Evolutionary conservation across 1,140 invertebrate species (phyloP).

Genomic region (Ruditapes philippinarum): DNA sequence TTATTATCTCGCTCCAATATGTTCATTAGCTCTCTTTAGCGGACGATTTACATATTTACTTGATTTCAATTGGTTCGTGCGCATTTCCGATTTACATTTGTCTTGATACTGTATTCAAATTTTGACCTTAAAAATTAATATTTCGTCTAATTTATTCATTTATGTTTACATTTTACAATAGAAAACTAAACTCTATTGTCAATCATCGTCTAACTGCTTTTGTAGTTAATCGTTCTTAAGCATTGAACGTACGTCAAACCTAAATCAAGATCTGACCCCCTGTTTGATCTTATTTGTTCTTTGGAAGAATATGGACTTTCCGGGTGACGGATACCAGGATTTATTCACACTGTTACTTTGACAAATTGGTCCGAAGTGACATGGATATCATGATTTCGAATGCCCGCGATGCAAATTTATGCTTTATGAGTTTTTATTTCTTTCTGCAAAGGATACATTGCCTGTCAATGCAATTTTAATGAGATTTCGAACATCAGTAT

Average conservation of each 20-base stretch:
- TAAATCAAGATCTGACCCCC: background rate
- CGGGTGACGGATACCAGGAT: constrained; percentile 16
- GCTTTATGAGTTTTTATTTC: constrained; percentile 25
- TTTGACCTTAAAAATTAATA: constrained; percentile 60
- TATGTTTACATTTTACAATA: constrained; percentile 48
- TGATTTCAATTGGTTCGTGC: constrained; percentile 23
- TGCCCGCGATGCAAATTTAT: constrained; percentile 22
- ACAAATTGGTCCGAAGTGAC: constrained; percentile 30
- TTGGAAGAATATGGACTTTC: constrained; percentile 63
- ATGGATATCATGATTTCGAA: constrained; percentile 22
- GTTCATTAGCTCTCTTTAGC: background rate
- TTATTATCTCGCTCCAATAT: constrained; percentile 18
- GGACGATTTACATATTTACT: constrained; percentile 38
- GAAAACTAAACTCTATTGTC: constrained; percentile 39
- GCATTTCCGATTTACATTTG: constrained; percentile 58
- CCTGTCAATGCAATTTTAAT: constrained; percentile 45
- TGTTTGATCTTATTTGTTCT: constrained; percentile 60
- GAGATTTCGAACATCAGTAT: constrained; percentile 40
- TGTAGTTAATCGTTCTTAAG: constrained; percentile 1
- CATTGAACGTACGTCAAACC: constrained; percentile 41
- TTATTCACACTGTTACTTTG: constrained; percentile 37
- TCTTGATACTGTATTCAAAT: constrained; percentile 51
- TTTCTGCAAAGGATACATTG: background rate
- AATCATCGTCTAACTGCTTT: constrained; percentile 28
- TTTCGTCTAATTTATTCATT: constrained; percentile 64